Evolutionary conservation across 2,113 vertebrate species (phyloP), one percentile per base, ranked within the genome.

Genomic region (Litocranius walleri): DNA sequence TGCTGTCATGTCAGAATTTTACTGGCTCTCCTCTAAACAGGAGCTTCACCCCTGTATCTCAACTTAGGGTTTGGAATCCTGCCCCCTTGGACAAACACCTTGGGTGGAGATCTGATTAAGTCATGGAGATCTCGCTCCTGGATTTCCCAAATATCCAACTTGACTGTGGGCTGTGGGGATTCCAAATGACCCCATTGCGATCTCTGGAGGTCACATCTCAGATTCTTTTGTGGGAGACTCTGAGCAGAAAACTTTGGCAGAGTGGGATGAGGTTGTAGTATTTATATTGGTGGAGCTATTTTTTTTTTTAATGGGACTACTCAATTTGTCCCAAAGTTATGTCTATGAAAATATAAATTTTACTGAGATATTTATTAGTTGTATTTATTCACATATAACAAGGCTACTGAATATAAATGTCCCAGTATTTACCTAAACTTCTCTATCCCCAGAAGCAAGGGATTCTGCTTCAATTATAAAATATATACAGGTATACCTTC

Each of bases 101-200:
- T 30, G 17, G 29, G 1, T 30, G 5, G n/a, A 80, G 50, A 59
- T 7, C 36, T 5, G 1, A 36, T 29, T 43, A 43, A 3, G 1
- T 57, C 30, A 10, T 33, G 43, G 45, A 16, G 21, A 45, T 48
- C 19, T 50, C 2, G 14, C 40, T 52, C 21, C 16, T 16, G 1
- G 1, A 23, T 40, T n/a, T 17, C 2, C 29, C 15, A 43, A 8
- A 3, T 1, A 16, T 29, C 23, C n/a, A 52, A n/a, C 3, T 12
- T 52, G 80, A 67, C 21, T 15, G 0, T 5, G 9, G 50, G 29
- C 13, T 19, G 12, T 11, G 30, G 23, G 16, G 6, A 10, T 30
- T 21, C 7, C 12, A 27, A 27, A 15, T 5, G 10, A 52, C 3
- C 4, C 30, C 17, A 2, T 10, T 23, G 25, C 2, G 14, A 4